Conservation (phyloP, 2,113 vertebrate genomes). For the Delphinapterus leucas region DNA sequence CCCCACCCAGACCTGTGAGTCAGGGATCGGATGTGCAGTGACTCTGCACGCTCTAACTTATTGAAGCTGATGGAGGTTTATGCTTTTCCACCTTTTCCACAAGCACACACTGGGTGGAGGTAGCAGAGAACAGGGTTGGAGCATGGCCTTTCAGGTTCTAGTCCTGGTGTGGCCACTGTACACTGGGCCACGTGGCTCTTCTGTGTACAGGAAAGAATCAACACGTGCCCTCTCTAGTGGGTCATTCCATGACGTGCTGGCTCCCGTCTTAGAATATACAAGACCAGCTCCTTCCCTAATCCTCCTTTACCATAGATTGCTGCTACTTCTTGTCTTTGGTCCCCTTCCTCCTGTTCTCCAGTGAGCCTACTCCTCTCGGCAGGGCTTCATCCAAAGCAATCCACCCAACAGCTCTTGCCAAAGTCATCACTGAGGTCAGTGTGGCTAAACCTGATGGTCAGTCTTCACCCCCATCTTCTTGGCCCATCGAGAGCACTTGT, state of each 20-base stretch:
- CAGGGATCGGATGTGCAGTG: accelerated
- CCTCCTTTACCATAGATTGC: not conserved
- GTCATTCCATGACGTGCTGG: not conserved
- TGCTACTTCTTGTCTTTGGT: not conserved
- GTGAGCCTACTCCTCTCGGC: not conserved
- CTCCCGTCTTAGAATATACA: accelerated
- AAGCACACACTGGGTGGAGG: accelerated
- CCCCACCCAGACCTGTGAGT: not conserved
- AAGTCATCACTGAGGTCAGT: not conserved
- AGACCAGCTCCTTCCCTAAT: not conserved
- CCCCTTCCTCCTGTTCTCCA: not conserved
- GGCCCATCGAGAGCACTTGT: not conserved
- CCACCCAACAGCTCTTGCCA: not conserved
- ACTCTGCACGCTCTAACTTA: not conserved
- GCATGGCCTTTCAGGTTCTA: not conserved
- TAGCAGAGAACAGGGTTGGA: not conserved
- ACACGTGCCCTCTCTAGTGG: not conserved
- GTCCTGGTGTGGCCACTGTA: not conserved
- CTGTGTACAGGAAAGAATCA: not conserved
- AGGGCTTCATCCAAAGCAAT: not conserved
- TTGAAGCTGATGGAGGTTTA: not conserved
- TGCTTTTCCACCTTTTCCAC: not conserved
- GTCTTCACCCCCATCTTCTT: not conserved
- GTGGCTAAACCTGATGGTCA: not conserved
- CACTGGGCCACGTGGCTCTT: not conserved